Evolutionary conservation across 1,140 invertebrate species (phyloP).

Genomic region (Diabrotica undecimpunctata): DNA sequence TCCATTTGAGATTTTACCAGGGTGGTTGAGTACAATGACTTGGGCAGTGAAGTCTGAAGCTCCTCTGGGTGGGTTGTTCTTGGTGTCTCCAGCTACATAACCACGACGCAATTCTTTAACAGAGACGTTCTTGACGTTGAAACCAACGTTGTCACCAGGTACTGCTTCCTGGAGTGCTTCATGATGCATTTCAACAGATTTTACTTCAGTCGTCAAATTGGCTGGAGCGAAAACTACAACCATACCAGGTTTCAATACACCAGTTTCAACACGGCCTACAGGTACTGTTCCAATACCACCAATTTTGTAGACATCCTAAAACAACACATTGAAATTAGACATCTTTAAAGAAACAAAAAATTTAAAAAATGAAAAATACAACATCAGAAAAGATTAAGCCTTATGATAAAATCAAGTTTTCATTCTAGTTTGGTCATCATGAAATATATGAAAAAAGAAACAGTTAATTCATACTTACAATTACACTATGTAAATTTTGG

Average conservation of each 20-base stretch:
- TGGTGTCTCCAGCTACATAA: slow-evolving; percentile 85
- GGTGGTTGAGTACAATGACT: slow-evolving; percentile 91
- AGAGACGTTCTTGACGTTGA: slow-evolving; percentile 95
- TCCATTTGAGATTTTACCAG: slow-evolving; percentile 86
- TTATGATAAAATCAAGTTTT: slow-evolving; percentile 17
- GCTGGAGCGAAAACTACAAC: slow-evolving; percentile 88
- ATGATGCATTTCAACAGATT: slow-evolving; percentile 96
- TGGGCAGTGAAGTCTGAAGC: slow-evolving; percentile 81
- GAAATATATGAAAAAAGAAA: background rate
- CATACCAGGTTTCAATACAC: slow-evolving; percentile 89
- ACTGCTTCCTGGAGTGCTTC: slow-evolving; percentile 81
- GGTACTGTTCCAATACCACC: slow-evolving; percentile 98
- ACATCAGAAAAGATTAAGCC: slow-evolving; percentile 39
- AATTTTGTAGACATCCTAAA: slow-evolving; percentile 95
- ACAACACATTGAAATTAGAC: slow-evolving; percentile 21
- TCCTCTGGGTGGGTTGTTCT: slow-evolving; percentile 80
- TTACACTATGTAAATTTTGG: too few species aligned
- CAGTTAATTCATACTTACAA: too few species aligned
- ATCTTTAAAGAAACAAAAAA: slow-evolving; percentile 1
- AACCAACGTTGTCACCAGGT: slow-evolving; percentile 92
- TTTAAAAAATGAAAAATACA: slow-evolving; percentile 1
- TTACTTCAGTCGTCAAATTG: slow-evolving; percentile 90
- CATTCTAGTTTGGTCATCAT: background rate
- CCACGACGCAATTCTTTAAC: slow-evolving; percentile 91
- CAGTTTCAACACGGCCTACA: slow-evolving; percentile 94